phyloP scores from a whole-genome alignment of 2,888 invertebrate genomes.

The Allacma fusca region DNA sequence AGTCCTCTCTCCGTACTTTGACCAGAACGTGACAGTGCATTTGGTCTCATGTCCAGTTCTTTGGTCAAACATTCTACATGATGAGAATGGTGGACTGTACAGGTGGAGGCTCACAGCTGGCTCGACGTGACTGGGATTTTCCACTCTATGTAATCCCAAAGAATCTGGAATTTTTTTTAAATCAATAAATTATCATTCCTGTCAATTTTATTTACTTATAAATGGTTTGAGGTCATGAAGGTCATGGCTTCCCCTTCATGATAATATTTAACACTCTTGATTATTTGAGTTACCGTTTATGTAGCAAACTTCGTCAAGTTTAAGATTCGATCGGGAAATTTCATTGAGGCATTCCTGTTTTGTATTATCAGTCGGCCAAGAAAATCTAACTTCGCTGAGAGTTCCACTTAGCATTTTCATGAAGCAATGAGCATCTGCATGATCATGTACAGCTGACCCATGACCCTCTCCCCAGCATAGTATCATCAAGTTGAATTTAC shows the following conservation, averaged over 20 bases:
- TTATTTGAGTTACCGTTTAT: conserved; percentile 81
- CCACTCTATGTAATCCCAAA: conserved; percentile 92
- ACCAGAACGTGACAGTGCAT: conserved; percentile 88
- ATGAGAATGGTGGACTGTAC: conserved; percentile 91
- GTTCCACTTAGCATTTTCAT: conserved; percentile 91
- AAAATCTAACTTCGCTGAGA: conserved; percentile 82
- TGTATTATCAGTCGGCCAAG: conserved; percentile 76
- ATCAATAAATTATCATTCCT: background rate
- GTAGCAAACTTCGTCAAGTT: conserved; percentile 85
- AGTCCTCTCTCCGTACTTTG: conserved; percentile 81
- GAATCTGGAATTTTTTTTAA: conserved; percentile 73
- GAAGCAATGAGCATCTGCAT: conserved; percentile 91
- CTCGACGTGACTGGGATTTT: conserved; percentile 89
- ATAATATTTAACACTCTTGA: no score
- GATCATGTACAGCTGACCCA: conserved; percentile 95
- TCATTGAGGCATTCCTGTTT: conserved; percentile 70
- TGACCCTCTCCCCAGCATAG: conserved; percentile 98
- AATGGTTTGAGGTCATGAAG: no score
- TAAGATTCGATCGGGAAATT: conserved; percentile 72
- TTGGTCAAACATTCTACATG: conserved; percentile 90
- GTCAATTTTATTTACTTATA: background rate
- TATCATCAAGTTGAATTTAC: conserved; percentile 95
- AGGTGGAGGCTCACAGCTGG: conserved; percentile 91
- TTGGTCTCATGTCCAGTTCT: conserved; percentile 80
- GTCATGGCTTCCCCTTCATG: no score